Conservation (phyloP, 2,113 vertebrate species). For the Uria lomvia region DNA sequence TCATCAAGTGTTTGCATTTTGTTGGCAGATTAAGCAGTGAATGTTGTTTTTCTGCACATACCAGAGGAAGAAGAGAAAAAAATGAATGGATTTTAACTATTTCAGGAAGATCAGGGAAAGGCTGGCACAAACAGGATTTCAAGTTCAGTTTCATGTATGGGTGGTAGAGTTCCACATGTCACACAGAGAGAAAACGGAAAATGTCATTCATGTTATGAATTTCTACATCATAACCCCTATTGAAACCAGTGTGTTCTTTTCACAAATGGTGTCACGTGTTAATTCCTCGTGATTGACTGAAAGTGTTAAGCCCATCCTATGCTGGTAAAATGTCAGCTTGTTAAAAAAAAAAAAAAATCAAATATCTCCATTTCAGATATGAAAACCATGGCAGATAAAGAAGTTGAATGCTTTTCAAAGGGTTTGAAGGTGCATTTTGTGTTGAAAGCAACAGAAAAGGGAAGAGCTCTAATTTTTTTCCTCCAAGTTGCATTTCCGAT, state of each 20-base stretch:
- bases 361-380: accelerated
- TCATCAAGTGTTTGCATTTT: background rate
- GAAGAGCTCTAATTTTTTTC: background rate
- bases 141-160: background rate
- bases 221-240: background rate
- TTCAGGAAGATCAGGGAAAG: background rate
- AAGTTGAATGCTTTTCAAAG: background rate
- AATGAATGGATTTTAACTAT: background rate
- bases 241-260: background rate
- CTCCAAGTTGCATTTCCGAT: accelerated
- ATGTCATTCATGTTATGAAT: background rate
- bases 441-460: background rate
- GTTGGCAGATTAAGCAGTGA: background rate
- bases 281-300: background rate
- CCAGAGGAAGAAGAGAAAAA: background rate
- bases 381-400: background rate
- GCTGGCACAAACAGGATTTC: background rate
- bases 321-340: background rate
- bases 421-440: background rate
- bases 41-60: background rate
- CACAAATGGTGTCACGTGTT: background rate
- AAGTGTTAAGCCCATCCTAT: background rate
- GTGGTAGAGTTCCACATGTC: background rate
- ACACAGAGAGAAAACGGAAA: background rate
- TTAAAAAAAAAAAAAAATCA: background rate